Evolutionary conservation across 2,888 invertebrate species (phyloP), one percentile per base, ranked within the genome.

Genomic region (Drosophila cognata): DNA sequence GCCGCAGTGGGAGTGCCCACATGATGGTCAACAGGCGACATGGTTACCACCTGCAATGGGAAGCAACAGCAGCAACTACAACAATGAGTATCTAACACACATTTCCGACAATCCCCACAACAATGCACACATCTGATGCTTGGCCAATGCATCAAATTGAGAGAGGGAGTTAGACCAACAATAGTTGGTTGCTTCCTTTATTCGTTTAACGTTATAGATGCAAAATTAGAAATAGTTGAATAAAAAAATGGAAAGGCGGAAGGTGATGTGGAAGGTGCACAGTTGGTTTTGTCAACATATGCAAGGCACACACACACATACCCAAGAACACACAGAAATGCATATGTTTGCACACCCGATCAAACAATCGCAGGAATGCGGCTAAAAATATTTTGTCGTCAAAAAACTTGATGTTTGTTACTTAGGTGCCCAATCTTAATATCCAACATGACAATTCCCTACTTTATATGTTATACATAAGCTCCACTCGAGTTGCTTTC

Each of bases 11-110:
- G 43, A 38, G 68, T 55, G 57, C 52, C 76, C 77, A 77, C 57
- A 52, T 86, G 70, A 53, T 86, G 79, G 79, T 77, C 77, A 65
- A 66, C 79, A 56, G 84, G 81, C 52, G 89, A 81, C 89, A 85
- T 88, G 50, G 33, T 79, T 71, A 86, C 73, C 79, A 79, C 87
- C 84, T 88, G 79, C 33, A 70, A 86, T 29, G 13, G 8, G 18
- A 43, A 41, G 48, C 18, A 33, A 33, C n/a, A 25, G n/a, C 4
- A 41, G n/a, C 16, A 59, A 36, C 41, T 7, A 10, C 36, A 36
- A 59, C 51, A 62, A 55, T 74, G 51, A 72, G 50, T 74, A 74
- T 43, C 70, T 59, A 35, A 51, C 21, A 72, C n/a, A 51, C 36
- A 55, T n/a, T 28, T 36, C 18, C 11, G 38, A 10, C 21, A 77